A percentile compares a stretch with the other conserved stretches of the same genome.
These are phyloP conservation scores for Nebria salina DNA, from an alignment of 2,888 invertebrate genomes.

Conservation along the genomic window DNA sequence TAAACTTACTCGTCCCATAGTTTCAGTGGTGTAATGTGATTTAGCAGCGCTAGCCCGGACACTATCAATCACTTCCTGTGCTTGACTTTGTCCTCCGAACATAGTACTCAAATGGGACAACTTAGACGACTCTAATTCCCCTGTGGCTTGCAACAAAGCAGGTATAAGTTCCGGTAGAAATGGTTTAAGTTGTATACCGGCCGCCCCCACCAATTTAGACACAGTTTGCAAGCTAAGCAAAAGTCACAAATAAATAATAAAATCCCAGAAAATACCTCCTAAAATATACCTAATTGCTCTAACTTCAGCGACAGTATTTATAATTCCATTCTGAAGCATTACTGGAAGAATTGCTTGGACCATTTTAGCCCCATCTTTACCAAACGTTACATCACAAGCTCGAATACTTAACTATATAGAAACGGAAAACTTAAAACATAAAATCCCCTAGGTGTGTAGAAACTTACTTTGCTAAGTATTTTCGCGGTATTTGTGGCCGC, in stretches of 20 bases:
- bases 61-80: conserved; percentile 81
- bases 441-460: conserved; percentile 17
- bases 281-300: conserved; percentile 73
- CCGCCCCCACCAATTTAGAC: conserved; percentile 84
- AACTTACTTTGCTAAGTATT: conserved; percentile 71
- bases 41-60: conserved; percentile 83
- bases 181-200: conserved; percentile 81
- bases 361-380: conserved; percentile 77
- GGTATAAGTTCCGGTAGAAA: conserved; percentile 84
- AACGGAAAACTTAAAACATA: conserved; percentile 47
- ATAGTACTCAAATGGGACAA: conserved; percentile 83
- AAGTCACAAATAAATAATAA: conserved; percentile 18
- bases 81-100: conserved; percentile 72
- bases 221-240: conserved; percentile 79
- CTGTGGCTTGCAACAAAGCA: conserved; percentile 85
- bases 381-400: conserved; percentile 74
- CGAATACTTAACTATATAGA: conserved; percentile 72
- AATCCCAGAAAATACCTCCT: neutral
- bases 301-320: conserved; percentile 80
- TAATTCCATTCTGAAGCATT: conserved; percentile 81
- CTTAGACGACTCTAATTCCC: conserved; percentile 84
- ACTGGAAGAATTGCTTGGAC: conserved; percentile 82
- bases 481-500: conserved; percentile 78
- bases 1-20: conserved; percentile 76
- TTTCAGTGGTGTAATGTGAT: conserved; percentile 88